A percentile compares a stretch with the other conserved stretches of the same genome.
Conservation (phyloP, 2,113 vertebrate genomes). For the Oenanthe oenanthe region DNA sequence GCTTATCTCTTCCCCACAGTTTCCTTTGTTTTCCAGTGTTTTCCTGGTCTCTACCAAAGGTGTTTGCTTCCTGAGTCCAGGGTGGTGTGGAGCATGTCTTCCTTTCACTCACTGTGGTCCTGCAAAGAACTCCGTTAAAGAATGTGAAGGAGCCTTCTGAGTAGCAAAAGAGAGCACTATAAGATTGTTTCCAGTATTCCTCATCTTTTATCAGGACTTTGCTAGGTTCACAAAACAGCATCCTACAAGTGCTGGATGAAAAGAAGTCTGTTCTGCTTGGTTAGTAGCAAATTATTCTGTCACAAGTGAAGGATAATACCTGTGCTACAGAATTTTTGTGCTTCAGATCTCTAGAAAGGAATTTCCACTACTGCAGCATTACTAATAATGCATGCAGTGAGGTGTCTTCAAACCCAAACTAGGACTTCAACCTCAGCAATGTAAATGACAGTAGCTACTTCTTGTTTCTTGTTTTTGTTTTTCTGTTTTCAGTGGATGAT, state of each 20-base stretch:
- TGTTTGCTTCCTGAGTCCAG: not conserved
- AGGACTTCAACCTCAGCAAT: not conserved
- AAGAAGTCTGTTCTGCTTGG: not conserved
- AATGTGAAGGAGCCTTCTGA: not conserved
- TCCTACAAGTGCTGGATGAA: not conserved
- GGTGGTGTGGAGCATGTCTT: not conserved
- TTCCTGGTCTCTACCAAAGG: not conserved
- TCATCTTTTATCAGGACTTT: not conserved
- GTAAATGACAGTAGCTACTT: not conserved
- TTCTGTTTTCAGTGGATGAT: constrained; percentile 77
- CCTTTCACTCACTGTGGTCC: not conserved
- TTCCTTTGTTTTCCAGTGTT: not conserved
- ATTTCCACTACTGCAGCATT: not conserved
- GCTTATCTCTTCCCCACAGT: not conserved
- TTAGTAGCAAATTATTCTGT: not conserved
- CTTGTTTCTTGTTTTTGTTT: constrained; percentile 10
- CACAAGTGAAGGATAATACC: not conserved
- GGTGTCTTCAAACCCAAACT: not conserved
- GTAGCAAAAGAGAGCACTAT: not conserved
- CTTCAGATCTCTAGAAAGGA: constrained; percentile 38
- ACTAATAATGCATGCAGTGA: not conserved
- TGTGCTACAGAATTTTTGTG: constrained; percentile 6
- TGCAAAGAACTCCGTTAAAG: not conserved
- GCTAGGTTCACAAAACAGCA: not conserved
- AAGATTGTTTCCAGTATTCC: not conserved